phyloP scores from a whole-genome alignment of 2,797 vertebrate species.

The Phrynocephalus vlangalii region DNA sequence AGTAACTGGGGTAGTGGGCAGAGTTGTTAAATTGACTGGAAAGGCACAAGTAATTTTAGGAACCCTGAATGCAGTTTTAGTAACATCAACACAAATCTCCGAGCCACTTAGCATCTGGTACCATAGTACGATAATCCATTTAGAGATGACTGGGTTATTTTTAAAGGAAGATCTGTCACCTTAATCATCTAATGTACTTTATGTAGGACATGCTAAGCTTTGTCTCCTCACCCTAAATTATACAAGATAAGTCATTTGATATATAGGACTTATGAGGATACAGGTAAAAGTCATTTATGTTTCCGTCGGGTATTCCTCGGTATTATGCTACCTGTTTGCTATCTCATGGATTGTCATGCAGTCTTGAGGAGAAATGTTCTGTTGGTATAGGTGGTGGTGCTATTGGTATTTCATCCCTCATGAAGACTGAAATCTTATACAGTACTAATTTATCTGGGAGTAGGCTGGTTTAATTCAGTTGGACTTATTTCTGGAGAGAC shows the following conservation, averaged over 20 bases:
- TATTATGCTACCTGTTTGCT: background rate
- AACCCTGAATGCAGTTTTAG: slow-evolving; percentile 7
- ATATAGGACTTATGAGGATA: background rate
- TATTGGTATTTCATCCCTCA: background rate
- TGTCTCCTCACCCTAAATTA: too few species aligned
- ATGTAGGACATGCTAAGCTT: too few species aligned
- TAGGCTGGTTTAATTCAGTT: background rate
- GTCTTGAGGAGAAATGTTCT: background rate
- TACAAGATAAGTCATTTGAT: background rate
- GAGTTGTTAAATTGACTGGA: background rate
- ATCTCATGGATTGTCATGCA: background rate
- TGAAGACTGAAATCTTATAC: background rate
- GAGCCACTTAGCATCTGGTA: background rate
- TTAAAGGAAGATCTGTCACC: background rate
- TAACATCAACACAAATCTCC: background rate
- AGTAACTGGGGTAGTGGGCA: background rate
- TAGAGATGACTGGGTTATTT: background rate
- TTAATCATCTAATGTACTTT: background rate
- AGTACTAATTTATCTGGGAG: background rate
- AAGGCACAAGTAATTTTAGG: background rate
- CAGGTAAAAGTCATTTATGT: background rate
- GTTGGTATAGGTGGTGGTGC: background rate
- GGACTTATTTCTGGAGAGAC: background rate
- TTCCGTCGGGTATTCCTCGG: background rate
- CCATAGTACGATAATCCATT: background rate